phyloP scores from a whole-genome alignment of 2,888 invertebrate genomes.

The Dendrolimus houi region DNA sequence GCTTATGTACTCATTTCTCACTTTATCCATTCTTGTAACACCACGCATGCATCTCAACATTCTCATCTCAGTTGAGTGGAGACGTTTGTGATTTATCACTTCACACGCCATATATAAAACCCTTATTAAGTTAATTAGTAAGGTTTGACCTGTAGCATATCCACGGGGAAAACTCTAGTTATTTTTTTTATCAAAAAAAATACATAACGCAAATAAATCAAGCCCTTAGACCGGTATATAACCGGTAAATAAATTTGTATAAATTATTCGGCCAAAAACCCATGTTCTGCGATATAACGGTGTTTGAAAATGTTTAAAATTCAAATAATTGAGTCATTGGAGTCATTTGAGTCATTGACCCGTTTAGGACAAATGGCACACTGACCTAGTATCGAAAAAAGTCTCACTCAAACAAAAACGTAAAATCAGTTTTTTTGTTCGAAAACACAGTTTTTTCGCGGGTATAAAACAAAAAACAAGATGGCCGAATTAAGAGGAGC shows the following conservation, averaged over 20 bases:
- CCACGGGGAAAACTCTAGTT: no score
- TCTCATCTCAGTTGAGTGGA: no score
- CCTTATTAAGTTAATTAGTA: no score
- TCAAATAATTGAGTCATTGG: background rate
- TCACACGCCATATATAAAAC: no score
- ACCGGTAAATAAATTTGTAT: background rate
- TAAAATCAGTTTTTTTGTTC: background rate
- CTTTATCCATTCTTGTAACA: no score
- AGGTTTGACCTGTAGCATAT: no score
- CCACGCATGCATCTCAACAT: no score
- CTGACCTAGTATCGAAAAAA: background rate
- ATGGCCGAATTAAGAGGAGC: constrained; percentile 28
- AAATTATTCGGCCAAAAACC: background rate
- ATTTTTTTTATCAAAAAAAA: background rate
- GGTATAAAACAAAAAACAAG: constrained; percentile 6
- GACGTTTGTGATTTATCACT: no score
- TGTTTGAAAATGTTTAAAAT: background rate
- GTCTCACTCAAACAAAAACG: background rate
- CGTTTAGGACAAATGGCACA: background rate
- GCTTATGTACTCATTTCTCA: no score
- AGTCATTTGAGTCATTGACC: background rate
- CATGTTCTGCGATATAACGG: background rate
- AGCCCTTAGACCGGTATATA: background rate
- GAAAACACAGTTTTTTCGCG: background rate
- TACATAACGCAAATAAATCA: background rate